phyloP scores from a whole-genome alignment of 2,797 vertebrate species.

The Apogon hyalosoma region DNA sequence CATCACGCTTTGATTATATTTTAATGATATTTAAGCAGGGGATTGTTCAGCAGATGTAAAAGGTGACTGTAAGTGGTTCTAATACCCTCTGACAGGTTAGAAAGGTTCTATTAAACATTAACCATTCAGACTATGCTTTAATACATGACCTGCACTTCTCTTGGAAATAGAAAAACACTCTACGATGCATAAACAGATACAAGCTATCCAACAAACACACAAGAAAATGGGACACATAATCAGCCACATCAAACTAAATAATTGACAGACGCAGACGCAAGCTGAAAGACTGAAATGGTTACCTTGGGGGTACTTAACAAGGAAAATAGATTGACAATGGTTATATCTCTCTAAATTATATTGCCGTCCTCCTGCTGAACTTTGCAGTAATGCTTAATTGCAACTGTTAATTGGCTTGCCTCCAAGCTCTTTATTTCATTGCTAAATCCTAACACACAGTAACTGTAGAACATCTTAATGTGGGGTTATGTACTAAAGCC shows the following conservation, averaged over 20 bases:
- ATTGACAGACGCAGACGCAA: constrained; percentile 56
- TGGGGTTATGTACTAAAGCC: constrained; percentile 41
- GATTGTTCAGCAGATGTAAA: neutral
- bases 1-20: constrained; percentile 18
- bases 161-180: constrained; percentile 2
- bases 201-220: constrained; percentile 21
- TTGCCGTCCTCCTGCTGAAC: constrained; percentile 68
- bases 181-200: no score
- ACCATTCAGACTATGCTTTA: no score
- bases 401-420: constrained; percentile 71
- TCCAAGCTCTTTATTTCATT: constrained; percentile 69
- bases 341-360: constrained; percentile 67
- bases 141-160: neutral
- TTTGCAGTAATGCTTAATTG: constrained; percentile 75
- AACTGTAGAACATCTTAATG: constrained; percentile 28
- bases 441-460: constrained; percentile 52
- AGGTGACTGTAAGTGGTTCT: no score
- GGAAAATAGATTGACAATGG: constrained; percentile 66
- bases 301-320: constrained; percentile 63
- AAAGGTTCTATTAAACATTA: no score
- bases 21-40: constrained; percentile 35
- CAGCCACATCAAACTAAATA: constrained; percentile 63
- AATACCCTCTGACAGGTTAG: no score
- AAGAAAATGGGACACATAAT: constrained; percentile 51
- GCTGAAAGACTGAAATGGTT: constrained; percentile 55